phyloP scores from a whole-genome alignment of 2,888 invertebrate genomes.

The Stegana nigrithorax region DNA sequence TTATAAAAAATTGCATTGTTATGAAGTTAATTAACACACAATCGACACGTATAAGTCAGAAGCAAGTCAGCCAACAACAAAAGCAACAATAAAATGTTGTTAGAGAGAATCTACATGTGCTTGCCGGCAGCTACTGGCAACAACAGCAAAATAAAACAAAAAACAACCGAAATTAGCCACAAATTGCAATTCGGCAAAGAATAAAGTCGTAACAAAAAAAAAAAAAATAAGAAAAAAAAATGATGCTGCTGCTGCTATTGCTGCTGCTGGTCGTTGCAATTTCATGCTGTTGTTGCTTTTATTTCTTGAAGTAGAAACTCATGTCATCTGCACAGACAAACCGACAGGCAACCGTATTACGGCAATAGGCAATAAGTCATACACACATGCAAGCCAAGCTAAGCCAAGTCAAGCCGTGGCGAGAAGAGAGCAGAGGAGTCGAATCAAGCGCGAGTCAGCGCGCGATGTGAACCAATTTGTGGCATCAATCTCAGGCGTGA shows the following conservation, averaged over 20 bases:
- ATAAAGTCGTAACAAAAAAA: constrained; percentile 38
- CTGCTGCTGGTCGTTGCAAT: too few relatives aligned
- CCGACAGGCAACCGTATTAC: too few relatives aligned
- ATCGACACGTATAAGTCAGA: constrained; percentile 33
- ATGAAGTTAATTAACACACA: constrained; percentile 57
- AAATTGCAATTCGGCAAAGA: too few relatives aligned
- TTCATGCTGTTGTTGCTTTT: not conserved
- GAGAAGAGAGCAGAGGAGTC: too few relatives aligned
- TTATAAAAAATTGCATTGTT: constrained; percentile 21
- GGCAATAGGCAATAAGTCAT: too few relatives aligned
- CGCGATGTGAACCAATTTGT: constrained; percentile 65
- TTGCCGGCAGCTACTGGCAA: too few relatives aligned
- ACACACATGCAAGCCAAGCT: too few relatives aligned
- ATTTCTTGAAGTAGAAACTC: not conserved
- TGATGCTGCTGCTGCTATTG: not conserved
- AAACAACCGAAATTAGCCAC: constrained; percentile 46
- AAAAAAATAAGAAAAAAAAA: not conserved
- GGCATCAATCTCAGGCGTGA: constrained; percentile 65
- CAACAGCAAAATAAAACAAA: constrained; percentile 42
- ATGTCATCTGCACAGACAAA: too few relatives aligned
- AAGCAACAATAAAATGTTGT: too few relatives aligned
- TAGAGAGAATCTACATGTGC: too few relatives aligned
- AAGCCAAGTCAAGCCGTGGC: not conserved
- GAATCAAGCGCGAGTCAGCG: too few relatives aligned
- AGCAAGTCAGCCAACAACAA: not conserved